phyloP scores from a whole-genome alignment of 2,113 vertebrate genomes.

The Rissa tridactyla region DNA sequence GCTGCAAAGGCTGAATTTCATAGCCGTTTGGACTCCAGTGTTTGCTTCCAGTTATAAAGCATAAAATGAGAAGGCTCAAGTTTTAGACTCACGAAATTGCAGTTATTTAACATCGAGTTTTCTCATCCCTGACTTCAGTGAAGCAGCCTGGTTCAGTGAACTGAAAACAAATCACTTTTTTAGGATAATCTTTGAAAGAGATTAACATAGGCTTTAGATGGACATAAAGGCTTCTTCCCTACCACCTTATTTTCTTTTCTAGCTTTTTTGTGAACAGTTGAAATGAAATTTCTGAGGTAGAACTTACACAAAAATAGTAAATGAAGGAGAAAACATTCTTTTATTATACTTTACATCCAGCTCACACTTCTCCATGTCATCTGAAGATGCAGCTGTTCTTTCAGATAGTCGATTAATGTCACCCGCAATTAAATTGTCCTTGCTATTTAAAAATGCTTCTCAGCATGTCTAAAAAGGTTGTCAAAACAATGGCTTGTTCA shows the following conservation, averaged over 20 bases:
- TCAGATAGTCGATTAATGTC: constrained; percentile 70
- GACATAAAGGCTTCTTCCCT: neutral
- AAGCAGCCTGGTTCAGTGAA: constrained; percentile 1
- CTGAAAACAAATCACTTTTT: constrained; percentile 18
- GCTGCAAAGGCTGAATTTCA: neutral
- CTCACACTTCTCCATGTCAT: constrained; percentile 61
- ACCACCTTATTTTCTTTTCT: neutral
- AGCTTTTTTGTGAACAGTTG: constrained; percentile 14
- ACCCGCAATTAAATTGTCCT: constrained; percentile 74
- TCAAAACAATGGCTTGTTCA: constrained; percentile 44
- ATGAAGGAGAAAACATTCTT: neutral
- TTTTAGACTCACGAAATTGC: constrained; percentile 39
- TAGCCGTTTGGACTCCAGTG: neutral
- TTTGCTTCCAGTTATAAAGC: neutral
- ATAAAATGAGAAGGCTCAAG: constrained; percentile 28
- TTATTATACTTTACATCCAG: constrained; percentile 39
- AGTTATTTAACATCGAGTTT: constrained; percentile 50
- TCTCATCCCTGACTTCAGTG: constrained; percentile 44
- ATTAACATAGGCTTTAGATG: neutral
- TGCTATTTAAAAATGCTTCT: constrained; percentile 70
- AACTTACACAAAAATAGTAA: neutral
- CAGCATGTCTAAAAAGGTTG: constrained; percentile 60
- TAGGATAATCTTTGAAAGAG: neutral
- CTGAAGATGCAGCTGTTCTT: constrained; percentile 76
- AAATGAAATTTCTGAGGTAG: constrained; percentile 24